These are phyloP conservation scores for Arctia plantaginis DNA, from an alignment of 2,888 invertebrate genomes.

Conservation along the genomic window DNA sequence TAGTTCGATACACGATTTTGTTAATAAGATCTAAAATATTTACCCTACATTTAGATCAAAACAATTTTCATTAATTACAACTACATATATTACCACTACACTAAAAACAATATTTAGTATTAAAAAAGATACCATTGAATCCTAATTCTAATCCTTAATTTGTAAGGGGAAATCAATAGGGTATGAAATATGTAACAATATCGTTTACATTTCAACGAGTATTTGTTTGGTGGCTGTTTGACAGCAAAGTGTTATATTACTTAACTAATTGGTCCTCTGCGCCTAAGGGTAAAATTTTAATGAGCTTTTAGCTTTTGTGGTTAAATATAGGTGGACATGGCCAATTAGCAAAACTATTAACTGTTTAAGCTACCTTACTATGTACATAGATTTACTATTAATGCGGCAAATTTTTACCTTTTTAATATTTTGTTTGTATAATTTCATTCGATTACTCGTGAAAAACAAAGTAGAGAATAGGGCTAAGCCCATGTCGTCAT, in stretches of 20 bases:
- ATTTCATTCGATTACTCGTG: background rate
- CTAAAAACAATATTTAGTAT: background rate
- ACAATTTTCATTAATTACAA: background rate
- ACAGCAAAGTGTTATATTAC: conserved; percentile 70
- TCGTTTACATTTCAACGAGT: background rate
- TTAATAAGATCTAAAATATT: background rate
- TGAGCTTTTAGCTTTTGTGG: conserved; percentile 70
- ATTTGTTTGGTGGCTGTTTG: conserved; percentile 31
- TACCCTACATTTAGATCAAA: background rate
- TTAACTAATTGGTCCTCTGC: conserved; percentile 64
- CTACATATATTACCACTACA: too few species aligned
- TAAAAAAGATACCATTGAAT: background rate
- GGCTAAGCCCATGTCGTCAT: conserved; percentile 52
- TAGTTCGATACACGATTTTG: too few species aligned
- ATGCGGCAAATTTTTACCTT: background rate
- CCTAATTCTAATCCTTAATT: background rate
- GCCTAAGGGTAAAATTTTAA: conserved; percentile 77
- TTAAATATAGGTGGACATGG: conserved; percentile 57
- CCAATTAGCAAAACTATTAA: conserved; percentile 66
- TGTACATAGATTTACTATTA: conserved; percentile 12
- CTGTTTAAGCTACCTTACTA: conserved; percentile 21
- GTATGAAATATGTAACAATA: background rate
- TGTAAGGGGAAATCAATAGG: background rate
- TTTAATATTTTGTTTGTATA: background rate
- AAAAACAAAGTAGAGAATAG: background rate